Evolutionary conservation across 2,888 invertebrate species (phyloP), one percentile per base, ranked within the genome.

Genomic region (Exephanes ischioxanthus): DNA sequence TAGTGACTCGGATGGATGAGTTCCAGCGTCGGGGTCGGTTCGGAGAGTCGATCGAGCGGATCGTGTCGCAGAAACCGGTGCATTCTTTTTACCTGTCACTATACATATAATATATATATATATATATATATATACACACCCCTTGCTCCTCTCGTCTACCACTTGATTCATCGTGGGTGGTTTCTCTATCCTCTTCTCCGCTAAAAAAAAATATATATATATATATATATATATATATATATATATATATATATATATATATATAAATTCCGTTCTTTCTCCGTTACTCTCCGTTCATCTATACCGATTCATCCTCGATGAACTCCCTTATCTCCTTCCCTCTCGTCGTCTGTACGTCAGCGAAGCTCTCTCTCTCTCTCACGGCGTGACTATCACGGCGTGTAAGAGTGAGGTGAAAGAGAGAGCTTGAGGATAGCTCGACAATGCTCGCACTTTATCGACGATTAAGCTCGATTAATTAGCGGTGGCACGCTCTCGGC

Each of bases 91-190:
- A n/a, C n/a, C 4, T 9, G 5, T 76, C 4, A 53, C 30, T 76
- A 41, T 80, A 14, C 66, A 63, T 22, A n/a, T 73, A 53, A n/a
- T 2, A 4, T 9, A 6, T 9, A 19, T 71, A 5, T 45, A 41
- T 71, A 41, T 80, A 33, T 2, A 4, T 9, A 6, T 9, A 19
- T 71, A 5, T 45, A 41, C 66, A 41, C 76, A 33, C 37, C 33
- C 37, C 48, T 48, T 30, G 33, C 30, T 76, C 22, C 61, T 70
- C 45, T 68, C 66, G 68, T 58, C 81, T 22, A 84, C 87, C 88
- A 90, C 90, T 89, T 89, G 87, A 89, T 90, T 89, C 91, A 87
- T 89, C 87, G 88, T 91, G 91, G 91, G 91, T 91, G 91, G 91
- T 86, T 89, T 87, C 86, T 83, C 85, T 87, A 87, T 70, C 86